A percentile compares a stretch with the other conserved stretches of the same genome.
Conservation (phyloP, 2,113 vertebrate genomes). For the Eulacestoma nigropectus region DNA sequence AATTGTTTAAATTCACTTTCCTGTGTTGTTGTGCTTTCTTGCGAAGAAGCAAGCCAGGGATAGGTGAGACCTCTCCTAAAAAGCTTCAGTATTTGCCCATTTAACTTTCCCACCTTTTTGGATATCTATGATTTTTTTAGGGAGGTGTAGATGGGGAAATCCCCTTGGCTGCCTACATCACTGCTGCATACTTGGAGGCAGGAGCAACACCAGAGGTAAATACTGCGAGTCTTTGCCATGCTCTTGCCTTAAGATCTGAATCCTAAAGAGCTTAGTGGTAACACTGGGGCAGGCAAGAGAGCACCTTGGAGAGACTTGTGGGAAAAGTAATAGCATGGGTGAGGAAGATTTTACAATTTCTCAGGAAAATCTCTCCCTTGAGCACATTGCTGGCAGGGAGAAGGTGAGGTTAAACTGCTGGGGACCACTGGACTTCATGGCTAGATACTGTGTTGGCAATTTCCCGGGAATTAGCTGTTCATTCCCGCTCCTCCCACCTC, state of each 20-base stretch:
- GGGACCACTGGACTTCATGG: no score
- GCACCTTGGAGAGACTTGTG: neutral
- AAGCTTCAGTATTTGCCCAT: neutral
- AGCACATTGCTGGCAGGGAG: neutral
- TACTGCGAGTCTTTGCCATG: neutral
- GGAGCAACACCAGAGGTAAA: slow-evolving; percentile 67
- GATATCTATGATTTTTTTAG: slow-evolving; percentile 50
- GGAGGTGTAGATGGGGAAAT: slow-evolving; percentile 82
- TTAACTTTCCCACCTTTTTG: neutral
- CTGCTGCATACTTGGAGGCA: slow-evolving; percentile 80
- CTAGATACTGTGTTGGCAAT: neutral
- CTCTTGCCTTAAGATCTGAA: neutral
- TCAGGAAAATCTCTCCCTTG: neutral
- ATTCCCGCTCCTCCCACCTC: neutral
- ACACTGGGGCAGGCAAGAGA: neutral
- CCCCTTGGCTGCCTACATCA: slow-evolving; percentile 69
- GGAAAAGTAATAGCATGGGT: neutral
- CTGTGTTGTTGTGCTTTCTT: neutral
- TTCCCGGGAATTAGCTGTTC: neutral
- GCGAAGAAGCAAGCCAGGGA: neutral
- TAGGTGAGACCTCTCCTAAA: neutral
- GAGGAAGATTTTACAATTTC: neutral
- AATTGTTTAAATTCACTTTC: neutral
- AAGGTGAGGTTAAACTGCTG: neutral
- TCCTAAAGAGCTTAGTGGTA: neutral